Evolutionary conservation across 2,888 invertebrate species (phyloP).

Genomic region (Koerneria pararmatus): DNA sequence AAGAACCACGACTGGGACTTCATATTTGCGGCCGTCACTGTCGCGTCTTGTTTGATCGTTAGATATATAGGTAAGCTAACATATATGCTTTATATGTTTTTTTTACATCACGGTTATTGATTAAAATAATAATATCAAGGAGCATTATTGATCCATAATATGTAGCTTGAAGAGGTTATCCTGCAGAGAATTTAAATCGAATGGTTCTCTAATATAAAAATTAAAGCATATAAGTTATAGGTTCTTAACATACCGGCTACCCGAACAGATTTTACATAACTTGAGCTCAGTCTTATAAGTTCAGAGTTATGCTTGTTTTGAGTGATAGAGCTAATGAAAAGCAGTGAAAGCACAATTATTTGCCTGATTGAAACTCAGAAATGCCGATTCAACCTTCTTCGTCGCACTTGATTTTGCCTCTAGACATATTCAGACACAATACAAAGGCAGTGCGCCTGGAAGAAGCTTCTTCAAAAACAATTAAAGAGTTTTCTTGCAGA

Average conservation of each 20-base stretch:
- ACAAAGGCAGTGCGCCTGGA: no score
- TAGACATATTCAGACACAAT: no score
- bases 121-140: not conserved
- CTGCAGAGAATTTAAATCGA: not conserved
- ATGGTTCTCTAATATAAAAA: not conserved
- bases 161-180: constrained; percentile 14
- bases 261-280: no score
- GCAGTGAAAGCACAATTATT: no score
- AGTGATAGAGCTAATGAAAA: no score
- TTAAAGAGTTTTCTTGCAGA: no score
- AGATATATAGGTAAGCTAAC: constrained; percentile 74
- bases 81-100: not conserved
- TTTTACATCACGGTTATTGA: not conserved
- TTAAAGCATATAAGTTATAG: not conserved
- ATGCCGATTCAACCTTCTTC: no score
- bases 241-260: no score
- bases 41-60: constrained; percentile 84
- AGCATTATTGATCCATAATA: not conserved
- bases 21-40: constrained; percentile 84
- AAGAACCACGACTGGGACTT: constrained; percentile 90
- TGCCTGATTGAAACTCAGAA: no score
- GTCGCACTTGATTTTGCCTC: no score
- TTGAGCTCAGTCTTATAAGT: no score
- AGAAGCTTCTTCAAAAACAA: not conserved
- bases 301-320: no score